phyloP scores from a whole-genome alignment of 2,797 vertebrate species.

The Hyperoplus lanceolatus region DNA sequence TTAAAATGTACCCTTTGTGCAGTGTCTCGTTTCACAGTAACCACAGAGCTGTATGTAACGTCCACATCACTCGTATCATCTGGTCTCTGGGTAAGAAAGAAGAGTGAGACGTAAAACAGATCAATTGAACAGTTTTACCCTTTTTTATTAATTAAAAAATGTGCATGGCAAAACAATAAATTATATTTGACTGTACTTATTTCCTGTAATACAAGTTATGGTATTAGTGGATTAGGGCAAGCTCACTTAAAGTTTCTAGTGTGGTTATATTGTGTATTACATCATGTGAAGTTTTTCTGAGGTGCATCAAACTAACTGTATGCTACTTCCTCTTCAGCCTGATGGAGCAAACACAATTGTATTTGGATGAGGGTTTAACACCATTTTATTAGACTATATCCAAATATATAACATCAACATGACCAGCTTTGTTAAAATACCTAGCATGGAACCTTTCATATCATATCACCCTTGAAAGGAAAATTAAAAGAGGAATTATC shows the following conservation, averaged over 20 bases:
- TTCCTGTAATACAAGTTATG: not conserved
- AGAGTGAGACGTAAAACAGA: not conserved
- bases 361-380: not conserved
- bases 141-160: not conserved
- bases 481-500: not conserved
- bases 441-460: not conserved
- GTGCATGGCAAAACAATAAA: not conserved
- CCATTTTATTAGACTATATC: not conserved
- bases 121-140: not conserved
- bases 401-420: not conserved
- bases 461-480: too few relatives aligned
- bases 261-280: not conserved
- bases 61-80: not conserved
- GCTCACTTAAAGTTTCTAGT: not conserved
- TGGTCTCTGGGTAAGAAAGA: slow-evolving; percentile 11
- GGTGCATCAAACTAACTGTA: slow-evolving; percentile 1
- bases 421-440: not conserved
- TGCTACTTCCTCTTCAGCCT: slow-evolving; percentile 23
- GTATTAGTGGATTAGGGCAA: not conserved
- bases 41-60: slow-evolving; percentile 39
- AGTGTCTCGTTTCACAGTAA: not conserved
- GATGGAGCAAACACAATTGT: not conserved
- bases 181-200: not conserved
- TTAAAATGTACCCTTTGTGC: not conserved
- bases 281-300: not conserved